Percentiles rank a stretch among this genome's conserved stretches.
phyloP scores from a whole-genome alignment of 2,113 vertebrate species.

The Anser brachyrhynchus region DNA sequence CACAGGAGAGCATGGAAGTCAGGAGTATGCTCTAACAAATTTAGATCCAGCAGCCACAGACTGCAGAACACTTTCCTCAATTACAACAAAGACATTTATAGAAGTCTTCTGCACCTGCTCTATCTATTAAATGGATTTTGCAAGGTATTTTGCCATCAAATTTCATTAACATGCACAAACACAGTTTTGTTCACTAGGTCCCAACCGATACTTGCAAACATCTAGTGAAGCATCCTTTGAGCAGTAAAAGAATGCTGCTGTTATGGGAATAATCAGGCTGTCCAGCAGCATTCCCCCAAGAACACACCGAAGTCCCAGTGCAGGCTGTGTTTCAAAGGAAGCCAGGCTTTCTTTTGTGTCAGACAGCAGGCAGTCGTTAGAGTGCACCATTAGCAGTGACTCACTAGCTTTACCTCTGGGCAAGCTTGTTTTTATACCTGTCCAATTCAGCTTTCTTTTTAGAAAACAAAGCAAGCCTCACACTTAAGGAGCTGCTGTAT shows the following conservation, averaged over 20 bases:
- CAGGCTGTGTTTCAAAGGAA: neutral
- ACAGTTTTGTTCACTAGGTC: neutral
- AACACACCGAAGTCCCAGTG: rapidly evolving
- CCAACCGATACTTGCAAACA: rapidly evolving
- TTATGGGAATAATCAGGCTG: neutral
- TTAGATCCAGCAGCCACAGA: neutral
- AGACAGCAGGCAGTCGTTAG: neutral
- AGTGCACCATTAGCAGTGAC: neutral
- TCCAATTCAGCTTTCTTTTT: neutral
- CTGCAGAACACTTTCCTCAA: rapidly evolving
- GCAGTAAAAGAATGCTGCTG: neutral
- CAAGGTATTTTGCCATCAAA: neutral
- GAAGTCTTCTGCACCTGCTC: neutral
- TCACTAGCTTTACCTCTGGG: neutral
- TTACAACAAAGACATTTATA: neutral
- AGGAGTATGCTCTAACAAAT: neutral
- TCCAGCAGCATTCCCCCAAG: neutral
- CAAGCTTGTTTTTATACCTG: neutral
- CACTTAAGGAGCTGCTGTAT: neutral
- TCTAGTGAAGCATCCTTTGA: neutral
- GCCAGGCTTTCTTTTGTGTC: neutral
- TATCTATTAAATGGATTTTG: neutral
- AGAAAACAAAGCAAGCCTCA: neutral
- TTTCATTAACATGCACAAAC: neutral
- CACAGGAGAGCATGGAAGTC: neutral